phyloP scores from a whole-genome alignment of 2,888 invertebrate genomes.

The Andrena trimmerana region DNA sequence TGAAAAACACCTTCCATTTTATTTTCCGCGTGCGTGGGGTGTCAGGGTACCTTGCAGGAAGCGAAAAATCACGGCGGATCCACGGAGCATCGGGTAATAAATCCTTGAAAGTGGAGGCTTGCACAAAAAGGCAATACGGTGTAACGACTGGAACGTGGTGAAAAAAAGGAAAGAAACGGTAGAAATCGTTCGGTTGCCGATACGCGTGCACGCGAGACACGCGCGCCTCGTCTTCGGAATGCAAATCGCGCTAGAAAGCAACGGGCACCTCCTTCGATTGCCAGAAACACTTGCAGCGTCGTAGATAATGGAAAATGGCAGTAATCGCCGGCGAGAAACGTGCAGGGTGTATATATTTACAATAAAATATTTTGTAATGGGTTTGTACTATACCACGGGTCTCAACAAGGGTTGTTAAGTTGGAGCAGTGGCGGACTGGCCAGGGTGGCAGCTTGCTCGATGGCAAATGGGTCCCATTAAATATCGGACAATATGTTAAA shows the following conservation, averaged over 20 bases:
- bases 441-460: too few species aligned
- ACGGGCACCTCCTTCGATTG: slow-evolving; percentile 8
- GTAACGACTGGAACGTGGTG: neutral
- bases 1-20: neutral
- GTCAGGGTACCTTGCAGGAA: neutral
- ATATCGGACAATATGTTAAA: too few species aligned
- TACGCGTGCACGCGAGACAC: slow-evolving; percentile 1
- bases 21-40: neutral
- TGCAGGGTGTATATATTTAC: too few species aligned
- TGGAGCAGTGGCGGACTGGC: too few species aligned
- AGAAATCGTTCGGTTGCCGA: slow-evolving; percentile 21
- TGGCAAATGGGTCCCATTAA: too few species aligned
- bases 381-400: too few species aligned
- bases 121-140: neutral
- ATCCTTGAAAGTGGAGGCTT: slow-evolving; percentile 2
- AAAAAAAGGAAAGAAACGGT: slow-evolving; percentile 1
- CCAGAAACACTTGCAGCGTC: slow-evolving; percentile 5
- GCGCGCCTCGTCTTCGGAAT: slow-evolving; percentile 35
- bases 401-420: too few species aligned
- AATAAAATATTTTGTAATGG: too few species aligned
- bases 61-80: neutral
- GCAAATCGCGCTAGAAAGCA: slow-evolving; percentile 53
- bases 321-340: too few species aligned
- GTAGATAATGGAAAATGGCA: neutral
- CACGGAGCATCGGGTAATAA: neutral